Base-by-base conservation (phyloP, 1,140 invertebrate species). In the Kradibia gibbosae region DNA sequence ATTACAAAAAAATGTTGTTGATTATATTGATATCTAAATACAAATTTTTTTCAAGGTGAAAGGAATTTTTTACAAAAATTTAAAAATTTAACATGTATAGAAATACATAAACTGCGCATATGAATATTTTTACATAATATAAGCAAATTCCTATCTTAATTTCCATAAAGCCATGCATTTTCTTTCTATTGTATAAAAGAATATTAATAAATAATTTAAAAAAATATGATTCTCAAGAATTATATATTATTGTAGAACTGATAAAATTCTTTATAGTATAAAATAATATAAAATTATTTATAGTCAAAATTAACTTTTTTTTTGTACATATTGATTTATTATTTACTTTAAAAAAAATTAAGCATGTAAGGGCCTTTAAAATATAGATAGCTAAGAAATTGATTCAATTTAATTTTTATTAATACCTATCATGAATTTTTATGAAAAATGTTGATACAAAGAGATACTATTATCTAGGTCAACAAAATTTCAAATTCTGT, bases 51-150 rank as follows among this genome's bases (percentile, higher is more conserved):
- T 28, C 10, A 62, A 34, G 28, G 34, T 5, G 3, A 31, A 62
- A 62, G 15, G 0, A 15, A 62, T 7, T 31, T 15, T 20, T 34
- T 13, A 62, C 10, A 62, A 57, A 25, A 28, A 25, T 57, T 57
- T 25, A 7, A 25, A 57, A 62, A 13, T 31, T 62, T 34, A 28
- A 62, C 57, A 31, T 62, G 28, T 62, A 31, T 34, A 62, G 1
- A n/a, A 57, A 34, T 31, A 62, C 28, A 22, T 5, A 28, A 62
- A 34, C 10, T 62, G 57, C 25, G 34, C 57, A 11, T 62, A 62
- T 62, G 28, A 62, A 62, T 62, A 62, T 31, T 13, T 62, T 62
- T 31, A 62, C 25, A 62, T 62, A 62, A 62, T 62, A 28, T 31
- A 31, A 34, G 28, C 25, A 34, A 62, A 62, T 62, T 25, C 10